phyloP scores from a whole-genome alignment of 2,888 invertebrate genomes.

The Theretra japonica region DNA sequence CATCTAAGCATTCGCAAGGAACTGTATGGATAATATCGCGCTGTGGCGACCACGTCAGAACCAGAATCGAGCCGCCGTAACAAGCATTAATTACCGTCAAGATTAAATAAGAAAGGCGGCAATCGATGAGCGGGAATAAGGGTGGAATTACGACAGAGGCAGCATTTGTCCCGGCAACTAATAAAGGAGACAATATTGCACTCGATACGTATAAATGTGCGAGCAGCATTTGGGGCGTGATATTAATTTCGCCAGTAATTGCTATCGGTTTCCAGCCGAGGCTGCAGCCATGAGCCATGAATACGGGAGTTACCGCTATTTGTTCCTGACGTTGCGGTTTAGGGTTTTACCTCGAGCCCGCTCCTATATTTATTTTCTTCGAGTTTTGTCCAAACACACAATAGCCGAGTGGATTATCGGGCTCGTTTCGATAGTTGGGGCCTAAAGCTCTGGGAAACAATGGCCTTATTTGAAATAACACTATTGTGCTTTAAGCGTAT shows the following conservation, averaged over 20 bases:
- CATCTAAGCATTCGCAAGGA: constrained; percentile 6
- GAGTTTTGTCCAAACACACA: constrained; percentile 75
- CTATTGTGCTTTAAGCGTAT: constrained; percentile 52
- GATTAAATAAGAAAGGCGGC: constrained; percentile 79
- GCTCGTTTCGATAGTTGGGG: constrained; percentile 63
- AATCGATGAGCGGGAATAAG: constrained; percentile 69
- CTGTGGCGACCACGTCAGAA: constrained; percentile 47
- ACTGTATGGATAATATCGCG: constrained; percentile 34
- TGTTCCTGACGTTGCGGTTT: constrained; percentile 84
- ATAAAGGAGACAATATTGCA: constrained; percentile 85
- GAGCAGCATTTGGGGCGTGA: constrained; percentile 83
- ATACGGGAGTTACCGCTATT: constrained; percentile 84
- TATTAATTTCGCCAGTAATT: constrained; percentile 85
- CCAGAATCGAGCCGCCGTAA: constrained; percentile 51
- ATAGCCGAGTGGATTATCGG: constrained; percentile 72
- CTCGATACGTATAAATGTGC: constrained; percentile 84
- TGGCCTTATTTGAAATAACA: constrained; percentile 61
- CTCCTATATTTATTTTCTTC: constrained; percentile 82
- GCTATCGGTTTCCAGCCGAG: constrained; percentile 81
- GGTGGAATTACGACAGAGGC: constrained; percentile 72
- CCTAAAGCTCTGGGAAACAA: constrained; percentile 60
- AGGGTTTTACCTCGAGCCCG: constrained; percentile 75
- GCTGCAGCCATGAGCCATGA: constrained; percentile 83
- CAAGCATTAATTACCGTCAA: constrained; percentile 77
- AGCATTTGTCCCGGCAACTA: constrained; percentile 82